A percentile compares a stretch with the other conserved stretches of the same genome.
These are phyloP conservation scores for Rhagoletis zephyria DNA, from an alignment of 1,140 invertebrate species.

Conservation along the genomic window DNA sequence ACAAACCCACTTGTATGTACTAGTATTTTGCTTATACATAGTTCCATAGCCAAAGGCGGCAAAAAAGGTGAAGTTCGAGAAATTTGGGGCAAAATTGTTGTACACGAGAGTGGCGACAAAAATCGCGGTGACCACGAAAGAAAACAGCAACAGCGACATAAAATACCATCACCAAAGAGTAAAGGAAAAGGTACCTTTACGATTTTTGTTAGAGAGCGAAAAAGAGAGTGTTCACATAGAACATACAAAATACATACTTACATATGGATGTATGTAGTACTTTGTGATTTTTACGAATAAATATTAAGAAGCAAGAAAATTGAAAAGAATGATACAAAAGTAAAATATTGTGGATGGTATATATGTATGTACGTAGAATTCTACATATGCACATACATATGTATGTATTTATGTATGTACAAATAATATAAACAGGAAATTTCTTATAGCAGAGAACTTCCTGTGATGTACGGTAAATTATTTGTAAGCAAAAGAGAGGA, in stretches of 20 bases:
- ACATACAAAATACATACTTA: no score
- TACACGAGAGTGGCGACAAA: slow-evolving; percentile 37
- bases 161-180: neutral
- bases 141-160: no score
- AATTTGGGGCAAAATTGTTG: slow-evolving; percentile 50
- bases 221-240: neutral
- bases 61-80: slow-evolving; percentile 49
- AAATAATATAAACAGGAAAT: no score
- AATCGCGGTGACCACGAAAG: neutral
- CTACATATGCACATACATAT: neutral
- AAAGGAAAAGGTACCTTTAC: neutral
- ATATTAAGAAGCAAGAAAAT: neutral
- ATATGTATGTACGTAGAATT: neutral
- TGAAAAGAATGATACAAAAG: neutral
- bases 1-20: neutral
- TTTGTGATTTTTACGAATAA: neutral
- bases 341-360: neutral
- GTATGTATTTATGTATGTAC: neutral
- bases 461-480: no score
- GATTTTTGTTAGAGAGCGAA: neutral
- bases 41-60: neutral
- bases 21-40: neutral
- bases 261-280: no score
- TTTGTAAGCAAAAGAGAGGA: no score
- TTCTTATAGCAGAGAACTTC: no score